phyloP scores from a whole-genome alignment of 2,888 invertebrate genomes.

The Tetragonula carbonaria region DNA sequence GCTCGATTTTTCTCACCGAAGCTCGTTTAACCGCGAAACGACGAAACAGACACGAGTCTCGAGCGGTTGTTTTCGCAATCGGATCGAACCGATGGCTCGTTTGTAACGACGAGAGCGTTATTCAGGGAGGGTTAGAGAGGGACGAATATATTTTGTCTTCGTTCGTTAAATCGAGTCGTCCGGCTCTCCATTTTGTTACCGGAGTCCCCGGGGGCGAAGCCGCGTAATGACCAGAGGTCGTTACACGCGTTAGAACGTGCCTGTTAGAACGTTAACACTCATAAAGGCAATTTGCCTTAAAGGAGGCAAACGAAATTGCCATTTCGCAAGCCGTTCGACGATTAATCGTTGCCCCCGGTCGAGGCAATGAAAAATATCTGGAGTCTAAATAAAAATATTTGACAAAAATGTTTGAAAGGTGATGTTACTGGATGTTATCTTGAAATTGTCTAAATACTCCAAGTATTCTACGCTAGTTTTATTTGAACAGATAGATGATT shows the following conservation, averaged over 20 bases:
- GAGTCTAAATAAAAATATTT: too few species aligned
- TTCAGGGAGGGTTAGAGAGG: background rate
- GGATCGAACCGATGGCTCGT: background rate
- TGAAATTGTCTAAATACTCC: too few species aligned
- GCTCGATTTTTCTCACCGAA: background rate
- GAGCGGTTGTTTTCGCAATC: conserved; percentile 14
- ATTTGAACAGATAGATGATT: too few species aligned
- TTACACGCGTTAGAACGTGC: conserved; percentile 50
- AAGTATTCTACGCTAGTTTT: too few species aligned
- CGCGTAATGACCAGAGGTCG: conserved; percentile 57
- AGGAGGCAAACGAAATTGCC: conserved; percentile 33
- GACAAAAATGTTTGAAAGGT: too few species aligned
- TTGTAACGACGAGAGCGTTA: conserved; percentile 7
- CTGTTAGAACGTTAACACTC: conserved; percentile 34
- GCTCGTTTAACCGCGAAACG: conserved; percentile 5
- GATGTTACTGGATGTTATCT: too few species aligned
- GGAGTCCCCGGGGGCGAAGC: conserved; percentile 46
- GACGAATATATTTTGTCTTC: conserved; percentile 41
- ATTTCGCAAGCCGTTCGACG: conserved; percentile 4
- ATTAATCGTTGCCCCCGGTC: background rate
- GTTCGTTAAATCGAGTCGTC: conserved; percentile 56
- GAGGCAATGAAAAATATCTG: too few species aligned
- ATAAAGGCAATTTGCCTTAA: conserved; percentile 54
- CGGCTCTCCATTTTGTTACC: conserved; percentile 51
- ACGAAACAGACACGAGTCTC: conserved; percentile 1